These are phyloP conservation scores for Brachyopa scutellaris DNA, from an alignment of 2,888 invertebrate species.

Conservation along the genomic window DNA sequence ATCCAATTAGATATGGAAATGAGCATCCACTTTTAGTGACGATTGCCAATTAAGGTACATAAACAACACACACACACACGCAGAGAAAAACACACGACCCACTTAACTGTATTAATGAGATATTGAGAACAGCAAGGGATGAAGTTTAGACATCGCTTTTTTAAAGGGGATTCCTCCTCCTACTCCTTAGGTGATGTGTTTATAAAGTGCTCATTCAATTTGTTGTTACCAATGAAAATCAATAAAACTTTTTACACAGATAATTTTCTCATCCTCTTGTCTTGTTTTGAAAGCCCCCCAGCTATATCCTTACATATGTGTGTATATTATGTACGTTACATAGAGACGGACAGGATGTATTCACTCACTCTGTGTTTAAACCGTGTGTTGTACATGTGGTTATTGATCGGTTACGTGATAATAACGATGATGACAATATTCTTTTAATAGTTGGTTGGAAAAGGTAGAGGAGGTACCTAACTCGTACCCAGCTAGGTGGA, in stretches of 20 bases:
- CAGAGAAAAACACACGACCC: conserved; percentile 9
- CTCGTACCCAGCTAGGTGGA: conserved; percentile 27
- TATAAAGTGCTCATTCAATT: conserved; percentile 52
- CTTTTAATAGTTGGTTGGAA: conserved; percentile 55
- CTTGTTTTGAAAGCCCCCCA: conserved; percentile 12
- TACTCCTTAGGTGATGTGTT: conserved; percentile 45
- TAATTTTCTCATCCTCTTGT: conserved; percentile 20
- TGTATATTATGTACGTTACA: too few species aligned
- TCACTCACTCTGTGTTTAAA: conserved; percentile 39
- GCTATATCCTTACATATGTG: conserved; percentile 20
- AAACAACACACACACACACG: conserved; percentile 29
- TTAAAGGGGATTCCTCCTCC: conserved; percentile 21
- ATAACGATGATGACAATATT: conserved; percentile 66
- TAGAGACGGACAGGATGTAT: conserved; percentile 27
- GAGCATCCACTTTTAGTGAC: conserved; percentile 50
- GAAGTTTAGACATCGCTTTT: conserved; percentile 17
- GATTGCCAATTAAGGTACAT: conserved; percentile 53
- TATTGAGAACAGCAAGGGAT: conserved; percentile 16
- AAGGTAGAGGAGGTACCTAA: conserved; percentile 12
- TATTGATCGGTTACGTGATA: conserved; percentile 66
- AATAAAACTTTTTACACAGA: conserved; percentile 43
- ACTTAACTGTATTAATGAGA: conserved; percentile 53
- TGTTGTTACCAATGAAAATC: conserved; percentile 51
- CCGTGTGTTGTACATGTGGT: conserved; percentile 51
- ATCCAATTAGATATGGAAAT: conserved; percentile 67